These are phyloP conservation scores for Mixornis gularis DNA, from an alignment of 2,113 vertebrate species.

Conservation along the genomic window DNA sequence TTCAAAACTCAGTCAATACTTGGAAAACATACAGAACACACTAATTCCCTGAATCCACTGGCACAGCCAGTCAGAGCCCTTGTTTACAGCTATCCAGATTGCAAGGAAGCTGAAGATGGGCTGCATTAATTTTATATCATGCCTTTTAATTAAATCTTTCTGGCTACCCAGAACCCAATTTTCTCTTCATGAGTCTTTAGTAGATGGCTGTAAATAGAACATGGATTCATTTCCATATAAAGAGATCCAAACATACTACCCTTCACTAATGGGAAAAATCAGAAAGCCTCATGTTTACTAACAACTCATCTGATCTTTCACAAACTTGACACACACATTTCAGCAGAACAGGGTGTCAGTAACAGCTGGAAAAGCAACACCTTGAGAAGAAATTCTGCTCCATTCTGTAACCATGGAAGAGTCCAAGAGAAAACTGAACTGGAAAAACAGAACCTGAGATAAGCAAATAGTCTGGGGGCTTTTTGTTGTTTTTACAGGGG, in stretches of 20 bases:
- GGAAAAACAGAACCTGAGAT: not conserved
- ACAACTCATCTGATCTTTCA: not conserved
- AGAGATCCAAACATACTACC: not conserved
- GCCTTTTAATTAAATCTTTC: slow-evolving; percentile 45
- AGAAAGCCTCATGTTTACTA: not conserved
- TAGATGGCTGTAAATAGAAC: slow-evolving; percentile 15
- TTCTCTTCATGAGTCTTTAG: not conserved
- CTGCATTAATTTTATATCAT: not conserved
- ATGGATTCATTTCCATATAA: slow-evolving; percentile 14
- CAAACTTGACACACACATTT: not conserved
- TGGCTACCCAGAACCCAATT: slow-evolving; percentile 16
- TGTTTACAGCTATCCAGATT: not conserved
- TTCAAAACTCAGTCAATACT: not conserved
- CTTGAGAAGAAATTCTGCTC: not conserved
- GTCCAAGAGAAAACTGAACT: not conserved
- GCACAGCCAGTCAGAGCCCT: not conserved
- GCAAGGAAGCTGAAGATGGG: not conserved
- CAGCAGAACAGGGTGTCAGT: not conserved
- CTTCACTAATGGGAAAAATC: not conserved
- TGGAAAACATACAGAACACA: not conserved
- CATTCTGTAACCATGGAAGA: not conserved
- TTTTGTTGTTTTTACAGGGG: not conserved
- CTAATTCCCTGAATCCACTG: not conserved
- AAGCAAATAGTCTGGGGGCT: not conserved
- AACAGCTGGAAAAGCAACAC: not conserved